Evolutionary conservation across 2,113 vertebrate genomes (phyloP).

Genomic region (Myrmecophaga tridactyla): DNA sequence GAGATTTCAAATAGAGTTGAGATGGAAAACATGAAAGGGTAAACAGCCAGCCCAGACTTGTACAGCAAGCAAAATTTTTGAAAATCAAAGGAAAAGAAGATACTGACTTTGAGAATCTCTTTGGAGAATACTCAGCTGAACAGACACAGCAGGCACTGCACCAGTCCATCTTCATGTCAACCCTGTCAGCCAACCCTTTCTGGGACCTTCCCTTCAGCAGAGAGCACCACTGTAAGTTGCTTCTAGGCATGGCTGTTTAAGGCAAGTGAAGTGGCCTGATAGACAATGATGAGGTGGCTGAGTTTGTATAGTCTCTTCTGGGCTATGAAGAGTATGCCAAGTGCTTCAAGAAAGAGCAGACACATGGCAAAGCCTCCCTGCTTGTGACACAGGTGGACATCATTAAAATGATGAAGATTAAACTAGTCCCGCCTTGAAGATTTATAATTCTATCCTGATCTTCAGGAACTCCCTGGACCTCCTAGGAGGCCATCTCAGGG

Average conservation of each 20-base stretch:
- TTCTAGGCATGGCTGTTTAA: too few relatives aligned
- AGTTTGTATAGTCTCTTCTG: too few relatives aligned
- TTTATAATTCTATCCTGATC: constrained; percentile 95
- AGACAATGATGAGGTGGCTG: too few relatives aligned
- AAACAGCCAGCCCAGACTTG: constrained; percentile 72
- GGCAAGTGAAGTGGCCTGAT: too few relatives aligned
- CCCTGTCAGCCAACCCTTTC: too few relatives aligned
- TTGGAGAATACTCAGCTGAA: constrained; percentile 77
- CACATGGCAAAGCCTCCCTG: constrained; percentile 94
- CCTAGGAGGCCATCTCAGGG: neutral
- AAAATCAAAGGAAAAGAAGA: constrained; percentile 84
- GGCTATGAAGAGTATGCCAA: too few relatives aligned
- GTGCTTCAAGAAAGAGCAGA: too few relatives aligned
- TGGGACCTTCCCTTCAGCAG: too few relatives aligned
- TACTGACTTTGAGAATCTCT: constrained; percentile 73
- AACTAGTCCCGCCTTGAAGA: constrained; percentile 95
- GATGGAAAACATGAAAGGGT: too few relatives aligned
- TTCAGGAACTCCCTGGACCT: constrained; percentile 78
- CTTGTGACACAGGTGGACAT: constrained; percentile 94
- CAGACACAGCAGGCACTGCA: neutral
- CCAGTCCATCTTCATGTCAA: neutral
- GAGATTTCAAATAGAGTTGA: too few relatives aligned
- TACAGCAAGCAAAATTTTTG: constrained; percentile 83
- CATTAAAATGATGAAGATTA: constrained; percentile 93
- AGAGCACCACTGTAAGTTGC: too few relatives aligned